These are phyloP conservation scores for Antheraea assamensis DNA, from an alignment of 2,888 invertebrate genomes.

Conservation along the genomic window DNA sequence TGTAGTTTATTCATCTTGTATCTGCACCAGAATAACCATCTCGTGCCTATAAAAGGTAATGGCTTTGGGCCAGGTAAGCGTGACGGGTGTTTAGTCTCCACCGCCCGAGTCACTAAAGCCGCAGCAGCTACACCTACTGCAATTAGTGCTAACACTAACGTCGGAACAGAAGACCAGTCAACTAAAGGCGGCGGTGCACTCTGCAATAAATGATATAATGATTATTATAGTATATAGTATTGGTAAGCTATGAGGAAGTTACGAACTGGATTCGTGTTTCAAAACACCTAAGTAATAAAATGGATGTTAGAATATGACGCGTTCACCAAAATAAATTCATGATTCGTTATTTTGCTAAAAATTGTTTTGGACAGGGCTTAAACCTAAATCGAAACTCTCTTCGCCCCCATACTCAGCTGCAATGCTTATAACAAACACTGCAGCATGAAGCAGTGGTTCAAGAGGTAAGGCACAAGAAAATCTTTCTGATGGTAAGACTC, in stretches of 20 bases:
- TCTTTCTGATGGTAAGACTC: too few relatives aligned
- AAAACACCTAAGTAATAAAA: not conserved
- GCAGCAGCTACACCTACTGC: slow-evolving; percentile 58
- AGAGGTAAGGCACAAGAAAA: too few relatives aligned
- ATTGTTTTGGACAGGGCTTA: too few relatives aligned
- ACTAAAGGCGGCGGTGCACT: slow-evolving; percentile 63
- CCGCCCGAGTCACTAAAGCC: slow-evolving; percentile 51
- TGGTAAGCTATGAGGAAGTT: not conserved
- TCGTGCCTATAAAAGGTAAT: slow-evolving; percentile 89
- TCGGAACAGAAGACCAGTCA: slow-evolving; percentile 74
- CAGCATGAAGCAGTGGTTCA: too few relatives aligned
- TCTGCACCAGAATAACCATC: slow-evolving; percentile 88
- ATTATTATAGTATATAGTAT: not conserved
- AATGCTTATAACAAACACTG: too few relatives aligned
- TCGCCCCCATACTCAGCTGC: too few relatives aligned
- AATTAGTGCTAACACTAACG: slow-evolving; percentile 59
- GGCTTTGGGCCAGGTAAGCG: slow-evolving; percentile 88
- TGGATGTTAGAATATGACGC: not conserved
- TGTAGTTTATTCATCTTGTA: slow-evolving; percentile 89
- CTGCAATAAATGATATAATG: slow-evolving; percentile 42
- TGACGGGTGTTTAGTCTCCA: slow-evolving; percentile 49
- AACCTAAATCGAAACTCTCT: too few relatives aligned
- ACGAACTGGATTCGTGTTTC: not conserved
- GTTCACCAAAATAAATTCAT: too few relatives aligned
- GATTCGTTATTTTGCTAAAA: too few relatives aligned